Percentiles rank a stretch among this genome's conserved stretches.
Evolutionary conservation across 2,888 invertebrate species (phyloP).

Genomic region (Pristionchus exspectatus): DNA sequence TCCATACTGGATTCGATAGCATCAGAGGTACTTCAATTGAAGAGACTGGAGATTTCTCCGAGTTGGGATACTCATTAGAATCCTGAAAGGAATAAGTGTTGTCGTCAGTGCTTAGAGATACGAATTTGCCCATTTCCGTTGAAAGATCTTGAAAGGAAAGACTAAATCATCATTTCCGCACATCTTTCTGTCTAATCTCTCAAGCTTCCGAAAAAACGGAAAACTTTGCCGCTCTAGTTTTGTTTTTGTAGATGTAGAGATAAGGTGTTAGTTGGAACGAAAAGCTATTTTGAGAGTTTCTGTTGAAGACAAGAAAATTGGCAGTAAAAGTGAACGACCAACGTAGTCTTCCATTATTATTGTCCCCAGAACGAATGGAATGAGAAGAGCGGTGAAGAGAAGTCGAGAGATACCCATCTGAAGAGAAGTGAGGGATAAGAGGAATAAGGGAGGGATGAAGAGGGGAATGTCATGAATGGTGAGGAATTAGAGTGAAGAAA

Average conservation of each 20-base stretch:
- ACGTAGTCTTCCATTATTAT: constrained; percentile 37
- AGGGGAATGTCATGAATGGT: not conserved
- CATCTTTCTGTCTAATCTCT: not conserved
- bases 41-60: constrained; percentile 6
- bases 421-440: not conserved
- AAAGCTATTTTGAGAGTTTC: not conserved
- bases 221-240: not conserved
- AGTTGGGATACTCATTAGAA: not conserved
- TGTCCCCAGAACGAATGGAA: not conserved
- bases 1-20: constrained; percentile 40
- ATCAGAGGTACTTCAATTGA: constrained; percentile 30
- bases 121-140: not conserved
- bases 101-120: not conserved
- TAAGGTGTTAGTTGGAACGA: not conserved
- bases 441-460: not conserved
- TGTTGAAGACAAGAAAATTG: not conserved
- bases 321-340: not conserved
- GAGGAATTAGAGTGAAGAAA: constrained; percentile 28
- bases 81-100: constrained; percentile 3
- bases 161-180: constrained; percentile 22
- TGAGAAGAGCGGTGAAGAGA: constrained; percentile 14
- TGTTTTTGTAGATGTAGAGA: not conserved
- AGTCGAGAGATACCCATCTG: constrained; percentile 1
- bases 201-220: not conserved
- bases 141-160: not conserved